These are phyloP conservation scores for Bufo bufo DNA, from an alignment of 2,113 vertebrate species.

Conservation along the genomic window DNA sequence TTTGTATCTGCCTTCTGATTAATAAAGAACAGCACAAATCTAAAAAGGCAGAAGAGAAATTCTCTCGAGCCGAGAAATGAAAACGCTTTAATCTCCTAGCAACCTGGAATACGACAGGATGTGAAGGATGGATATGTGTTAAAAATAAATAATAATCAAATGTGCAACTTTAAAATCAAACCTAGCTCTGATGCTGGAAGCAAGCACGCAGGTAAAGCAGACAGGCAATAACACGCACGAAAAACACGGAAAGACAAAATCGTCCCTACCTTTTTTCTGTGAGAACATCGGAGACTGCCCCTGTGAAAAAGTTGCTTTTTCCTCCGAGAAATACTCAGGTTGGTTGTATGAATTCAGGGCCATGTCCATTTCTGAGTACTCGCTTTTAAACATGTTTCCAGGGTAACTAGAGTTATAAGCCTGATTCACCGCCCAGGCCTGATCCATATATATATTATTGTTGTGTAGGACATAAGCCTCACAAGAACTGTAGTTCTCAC, in stretches of 20 bases:
- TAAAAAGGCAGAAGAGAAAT: background rate
- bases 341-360: constrained; percentile 87
- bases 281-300: constrained; percentile 85
- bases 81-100: constrained; percentile 71
- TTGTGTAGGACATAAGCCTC: constrained; percentile 85
- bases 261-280: constrained; percentile 90
- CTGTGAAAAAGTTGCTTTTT: constrained; percentile 86
- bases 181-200: constrained; percentile 57
- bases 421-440: constrained; percentile 87
- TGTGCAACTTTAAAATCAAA: constrained; percentile 68
- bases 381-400: constrained; percentile 85
- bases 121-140: constrained; percentile 65
- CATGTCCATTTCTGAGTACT: constrained; percentile 88
- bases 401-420: constrained; percentile 86
- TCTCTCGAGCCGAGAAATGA: constrained; percentile 36
- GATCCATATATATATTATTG: constrained; percentile 90
- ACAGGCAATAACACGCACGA: background rate
- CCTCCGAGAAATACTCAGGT: constrained; percentile 87
- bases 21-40: background rate
- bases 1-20: background rate
- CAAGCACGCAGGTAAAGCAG: background rate
- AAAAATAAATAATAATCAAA: constrained; percentile 33
- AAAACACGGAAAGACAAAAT: constrained; percentile 61
- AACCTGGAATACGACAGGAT: constrained; percentile 70
- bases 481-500: constrained; percentile 78